Conservation (phyloP, 2,888 invertebrate species). For the Himalopsyche kuldschensis region DNA sequence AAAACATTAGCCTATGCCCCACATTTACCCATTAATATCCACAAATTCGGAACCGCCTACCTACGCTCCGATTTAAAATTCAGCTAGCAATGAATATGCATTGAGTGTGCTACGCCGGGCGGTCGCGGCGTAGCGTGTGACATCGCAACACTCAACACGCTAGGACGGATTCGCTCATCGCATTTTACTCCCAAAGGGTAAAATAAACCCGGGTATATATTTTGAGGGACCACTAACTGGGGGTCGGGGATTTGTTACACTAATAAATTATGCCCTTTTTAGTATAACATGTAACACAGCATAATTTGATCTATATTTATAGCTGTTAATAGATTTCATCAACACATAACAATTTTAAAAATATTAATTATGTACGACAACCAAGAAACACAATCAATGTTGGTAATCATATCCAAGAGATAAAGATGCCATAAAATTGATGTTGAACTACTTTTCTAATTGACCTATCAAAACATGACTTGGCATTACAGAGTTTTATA, state of each 20-base stretch:
- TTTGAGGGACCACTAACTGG: background rate
- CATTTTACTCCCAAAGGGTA: background rate
- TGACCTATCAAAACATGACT: no score
- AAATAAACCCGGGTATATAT: background rate
- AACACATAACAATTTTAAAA: no score
- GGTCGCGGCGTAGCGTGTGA: background rate
- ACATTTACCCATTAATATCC: background rate
- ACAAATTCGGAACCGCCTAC: background rate
- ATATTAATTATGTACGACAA: no score
- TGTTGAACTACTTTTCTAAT: no score
- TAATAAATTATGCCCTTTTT: background rate
- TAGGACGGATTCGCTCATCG: background rate
- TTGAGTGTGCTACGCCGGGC: background rate
- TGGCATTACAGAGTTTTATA: no score
- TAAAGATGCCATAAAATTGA: no score
- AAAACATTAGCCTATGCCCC: background rate
- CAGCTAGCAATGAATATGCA: background rate
- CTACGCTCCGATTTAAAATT: background rate
- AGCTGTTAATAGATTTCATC: background rate
- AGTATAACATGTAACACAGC: background rate
- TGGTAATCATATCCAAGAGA: no score
- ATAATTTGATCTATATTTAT: background rate
- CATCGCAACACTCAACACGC: background rate
- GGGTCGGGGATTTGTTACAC: background rate
- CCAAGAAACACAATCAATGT: no score